Base-by-base conservation (phyloP, 2,888 invertebrate genomes). In the Cetonia aurata region DNA sequence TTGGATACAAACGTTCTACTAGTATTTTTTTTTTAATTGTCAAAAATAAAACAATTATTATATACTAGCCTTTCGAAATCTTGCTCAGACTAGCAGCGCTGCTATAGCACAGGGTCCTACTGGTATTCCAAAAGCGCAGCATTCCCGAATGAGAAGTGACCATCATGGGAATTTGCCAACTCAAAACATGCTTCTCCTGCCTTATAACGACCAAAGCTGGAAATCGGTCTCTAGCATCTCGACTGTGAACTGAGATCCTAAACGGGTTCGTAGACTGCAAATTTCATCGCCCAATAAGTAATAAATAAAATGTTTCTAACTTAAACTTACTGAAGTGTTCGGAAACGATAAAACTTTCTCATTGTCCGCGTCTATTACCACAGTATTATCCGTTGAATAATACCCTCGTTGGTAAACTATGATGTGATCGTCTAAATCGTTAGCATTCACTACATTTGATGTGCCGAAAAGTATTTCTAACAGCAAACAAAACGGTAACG, bases 131-230 rank as follows among this genome's bases (percentile, higher is more conserved):
- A 80, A 88, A 88, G 73, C 85, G 85, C 69, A 85, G 44, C 19
- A 59, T 9, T 6, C 68, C 72, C 17, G 50, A 37, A 37, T 19
- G 33, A 46, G 66, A 48, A 15, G 73, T 67, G 15, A 78, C 75
- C 17, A 73, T 25, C 50, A 78, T 50, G 0, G 80, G 80, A 13
- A 79, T 53, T 70, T 79, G 73, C 80, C 79, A 79, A 0, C 79
- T 77, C 1, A 73, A 71, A 6, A 76, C 79, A 85, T 87, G 86
- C 81, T 89, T 89, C 75, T 91, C 90, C 79, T 93, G 92, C 33
- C 91, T 84, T 0, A 92, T 91, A 0, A 92, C 92, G 70, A 93
- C 88, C 74, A 93, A 87, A 3, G 93, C 83, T 0, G 93, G 93
- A 75, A 86, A 87, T 0, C 87, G 86, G 15, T 46, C 17, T 1